phyloP scores from a whole-genome alignment of 2,888 invertebrate genomes.

The Gastracanthus pulcherrimus region DNA sequence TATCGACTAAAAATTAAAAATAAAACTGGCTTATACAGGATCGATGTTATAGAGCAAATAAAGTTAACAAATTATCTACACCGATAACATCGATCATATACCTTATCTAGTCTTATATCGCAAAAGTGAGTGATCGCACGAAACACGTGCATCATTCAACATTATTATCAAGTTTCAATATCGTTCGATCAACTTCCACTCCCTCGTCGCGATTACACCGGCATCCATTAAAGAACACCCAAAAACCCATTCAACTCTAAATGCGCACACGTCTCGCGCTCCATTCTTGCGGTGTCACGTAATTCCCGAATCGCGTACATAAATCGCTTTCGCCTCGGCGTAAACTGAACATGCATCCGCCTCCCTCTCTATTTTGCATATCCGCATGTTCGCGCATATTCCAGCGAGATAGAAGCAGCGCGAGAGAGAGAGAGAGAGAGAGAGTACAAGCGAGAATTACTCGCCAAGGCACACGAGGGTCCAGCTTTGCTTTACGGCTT shows the following conservation, averaged over 20 bases:
- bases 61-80: too few species aligned
- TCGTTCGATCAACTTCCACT: too few species aligned
- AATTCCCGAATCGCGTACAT: neutral
- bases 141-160: too few species aligned
- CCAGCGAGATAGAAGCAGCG: neutral
- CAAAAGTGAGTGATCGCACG: too few species aligned
- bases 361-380: conserved; percentile 2
- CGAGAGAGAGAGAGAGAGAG: neutral
- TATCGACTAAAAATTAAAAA: too few species aligned
- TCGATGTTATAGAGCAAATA: too few species aligned
- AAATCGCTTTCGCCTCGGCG: conserved; percentile 20
- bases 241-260: too few species aligned
- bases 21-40: too few species aligned
- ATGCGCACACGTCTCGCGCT: neutral
- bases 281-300: neutral
- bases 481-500: neutral
- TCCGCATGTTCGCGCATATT: conserved; percentile 25
- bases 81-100: too few species aligned
- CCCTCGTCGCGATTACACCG: too few species aligned
- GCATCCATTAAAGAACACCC: neutral
- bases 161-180: too few species aligned
- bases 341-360: conserved; percentile 8
- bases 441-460: conserved; percentile 3
- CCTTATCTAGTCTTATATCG: too few species aligned
- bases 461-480: neutral